Conservation (phyloP, 2,797 vertebrate species). For the Morelia viridis region DNA sequence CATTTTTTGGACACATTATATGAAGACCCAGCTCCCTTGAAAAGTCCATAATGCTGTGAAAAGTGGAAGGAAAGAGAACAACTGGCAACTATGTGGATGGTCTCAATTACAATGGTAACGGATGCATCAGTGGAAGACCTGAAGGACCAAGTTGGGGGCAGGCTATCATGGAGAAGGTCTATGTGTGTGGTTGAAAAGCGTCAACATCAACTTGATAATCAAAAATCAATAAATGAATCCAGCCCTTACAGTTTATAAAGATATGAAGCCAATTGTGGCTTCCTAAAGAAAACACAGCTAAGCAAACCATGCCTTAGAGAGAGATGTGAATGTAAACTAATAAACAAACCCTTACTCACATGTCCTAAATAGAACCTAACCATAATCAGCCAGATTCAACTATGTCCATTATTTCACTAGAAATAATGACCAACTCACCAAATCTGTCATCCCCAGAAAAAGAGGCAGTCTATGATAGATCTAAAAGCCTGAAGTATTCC, state of each 20-base stretch:
- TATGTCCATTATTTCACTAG: neutral
- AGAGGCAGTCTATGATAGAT: neutral
- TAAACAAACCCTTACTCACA: neutral
- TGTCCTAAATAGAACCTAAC: neutral
- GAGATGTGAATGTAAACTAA: neutral
- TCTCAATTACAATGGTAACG: neutral
- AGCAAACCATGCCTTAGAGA: neutral
- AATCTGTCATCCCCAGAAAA: neutral
- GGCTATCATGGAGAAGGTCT: neutral
- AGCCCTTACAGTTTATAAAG: neutral
- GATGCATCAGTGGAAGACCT: neutral
- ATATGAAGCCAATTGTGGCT: neutral
- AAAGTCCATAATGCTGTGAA: neutral
- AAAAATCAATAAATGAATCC: neutral
- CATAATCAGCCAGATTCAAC: neutral
- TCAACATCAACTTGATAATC: neutral
- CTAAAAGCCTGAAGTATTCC: neutral
- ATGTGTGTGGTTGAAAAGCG: neutral
- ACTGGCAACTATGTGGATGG: neutral
- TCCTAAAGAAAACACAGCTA: neutral
- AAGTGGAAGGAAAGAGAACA: neutral
- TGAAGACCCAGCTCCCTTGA: neutral
- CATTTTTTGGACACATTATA: neutral
- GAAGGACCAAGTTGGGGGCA: neutral
- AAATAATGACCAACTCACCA: neutral